A percentile compares a stretch with the other conserved stretches of the same genome.
Conservation (phyloP, 2,888 invertebrate genomes). For the Lysandra bellargus region DNA sequence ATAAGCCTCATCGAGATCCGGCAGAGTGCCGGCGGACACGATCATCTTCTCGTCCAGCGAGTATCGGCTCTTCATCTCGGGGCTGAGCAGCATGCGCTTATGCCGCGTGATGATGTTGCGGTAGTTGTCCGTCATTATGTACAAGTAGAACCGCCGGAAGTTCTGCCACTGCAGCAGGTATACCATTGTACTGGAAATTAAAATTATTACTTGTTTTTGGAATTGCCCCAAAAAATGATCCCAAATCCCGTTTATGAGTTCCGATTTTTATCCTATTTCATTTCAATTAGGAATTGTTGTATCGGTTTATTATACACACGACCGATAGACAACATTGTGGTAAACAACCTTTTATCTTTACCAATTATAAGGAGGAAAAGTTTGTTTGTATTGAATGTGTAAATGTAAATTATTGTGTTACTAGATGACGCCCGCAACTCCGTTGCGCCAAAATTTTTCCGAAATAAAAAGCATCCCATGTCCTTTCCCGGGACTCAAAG, state of each 20-base stretch:
- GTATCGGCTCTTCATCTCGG: slow-evolving; percentile 85
- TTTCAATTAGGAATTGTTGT: no score
- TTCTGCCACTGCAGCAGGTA: slow-evolving; percentile 93
- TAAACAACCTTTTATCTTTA: no score
- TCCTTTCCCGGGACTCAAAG: no score
- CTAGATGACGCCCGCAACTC: no score
- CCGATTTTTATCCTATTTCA: neutral
- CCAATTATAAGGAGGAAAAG: no score
- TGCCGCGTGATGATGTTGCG: slow-evolving; percentile 93
- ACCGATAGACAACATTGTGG: no score
- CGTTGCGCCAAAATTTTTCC: no score
- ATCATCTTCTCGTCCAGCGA: slow-evolving; percentile 90
- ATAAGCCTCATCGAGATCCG: slow-evolving; percentile 94
- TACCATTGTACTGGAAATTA: slow-evolving; percentile 85
- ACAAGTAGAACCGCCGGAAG: slow-evolving; percentile 93
- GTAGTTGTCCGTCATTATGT: slow-evolving; percentile 96
- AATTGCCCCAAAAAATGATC: neutral
- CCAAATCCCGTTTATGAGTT: neutral
- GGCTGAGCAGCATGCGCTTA: slow-evolving; percentile 86
- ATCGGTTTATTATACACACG: no score
- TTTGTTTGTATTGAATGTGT: no score
- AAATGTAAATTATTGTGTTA: no score
- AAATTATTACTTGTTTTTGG: neutral
- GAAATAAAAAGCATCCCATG: no score
- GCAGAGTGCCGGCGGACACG: slow-evolving; percentile 91